A percentile compares a stretch with the other conserved stretches of the same genome.
Evolutionary conservation across 2,888 invertebrate genomes (phyloP).

Genomic region (Calliphora vomitoria): DNA sequence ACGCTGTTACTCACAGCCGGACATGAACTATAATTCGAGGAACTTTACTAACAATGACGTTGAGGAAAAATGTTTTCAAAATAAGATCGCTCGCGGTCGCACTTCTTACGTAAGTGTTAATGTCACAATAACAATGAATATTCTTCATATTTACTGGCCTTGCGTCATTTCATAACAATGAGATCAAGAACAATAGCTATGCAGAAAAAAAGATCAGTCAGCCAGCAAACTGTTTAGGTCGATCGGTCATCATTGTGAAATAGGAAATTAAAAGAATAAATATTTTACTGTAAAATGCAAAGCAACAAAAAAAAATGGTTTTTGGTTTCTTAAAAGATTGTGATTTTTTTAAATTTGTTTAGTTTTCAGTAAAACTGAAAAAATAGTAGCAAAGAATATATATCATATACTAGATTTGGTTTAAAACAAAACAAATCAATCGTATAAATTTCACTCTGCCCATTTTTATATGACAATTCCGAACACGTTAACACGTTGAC

Average conservation of each 20-base stretch:
- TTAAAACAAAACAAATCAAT: no score
- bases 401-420: no score
- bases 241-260: background rate
- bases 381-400: no score
- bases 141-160: slow-evolving; percentile 38
- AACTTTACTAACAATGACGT: slow-evolving; percentile 35
- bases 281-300: background rate
- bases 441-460: no score
- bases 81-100: slow-evolving; percentile 62
- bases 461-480: no score
- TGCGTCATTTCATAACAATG: slow-evolving; percentile 58
- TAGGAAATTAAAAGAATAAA: background rate
- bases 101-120: slow-evolving; percentile 71
- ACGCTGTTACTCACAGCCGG: slow-evolving; percentile 59
- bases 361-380: no score
- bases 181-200: slow-evolving; percentile 16
- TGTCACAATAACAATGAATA: slow-evolving; percentile 49
- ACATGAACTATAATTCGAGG: slow-evolving; percentile 62
- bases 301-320: background rate
- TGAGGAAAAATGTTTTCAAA: slow-evolving; percentile 7
- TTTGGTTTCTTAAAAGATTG: no score
- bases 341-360: no score
- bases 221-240: background rate
- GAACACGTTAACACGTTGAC: no score
- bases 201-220: background rate